A percentile compares a stretch with the other conserved stretches of the same genome.
These are phyloP conservation scores for Gymnogyps californianus DNA, from an alignment of 2,113 vertebrate genomes.

Conservation along the genomic window DNA sequence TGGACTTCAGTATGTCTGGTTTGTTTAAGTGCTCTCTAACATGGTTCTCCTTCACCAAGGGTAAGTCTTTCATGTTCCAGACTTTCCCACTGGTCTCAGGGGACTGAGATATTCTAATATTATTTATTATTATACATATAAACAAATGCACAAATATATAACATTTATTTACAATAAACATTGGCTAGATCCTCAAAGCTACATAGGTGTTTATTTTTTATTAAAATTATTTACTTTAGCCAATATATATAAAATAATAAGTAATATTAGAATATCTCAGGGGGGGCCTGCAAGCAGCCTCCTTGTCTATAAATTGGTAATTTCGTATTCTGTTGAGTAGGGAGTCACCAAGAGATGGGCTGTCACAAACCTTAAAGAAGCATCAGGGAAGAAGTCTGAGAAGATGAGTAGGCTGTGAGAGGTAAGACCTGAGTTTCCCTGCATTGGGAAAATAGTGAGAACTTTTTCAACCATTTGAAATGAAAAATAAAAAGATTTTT, in stretches of 20 bases:
- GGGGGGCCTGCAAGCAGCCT: neutral
- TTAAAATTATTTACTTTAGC: neutral
- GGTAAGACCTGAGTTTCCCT: neutral
- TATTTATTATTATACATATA: neutral
- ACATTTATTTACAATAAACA: neutral
- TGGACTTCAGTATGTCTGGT: neutral
- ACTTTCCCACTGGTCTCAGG: neutral
- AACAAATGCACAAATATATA: neutral
- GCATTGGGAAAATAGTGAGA: neutral
- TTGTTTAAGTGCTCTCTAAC: neutral
- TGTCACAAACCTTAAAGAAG: neutral
- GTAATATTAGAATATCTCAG: neutral
- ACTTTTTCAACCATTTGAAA: neutral
- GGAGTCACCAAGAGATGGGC: neutral
- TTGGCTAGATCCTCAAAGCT: neutral
- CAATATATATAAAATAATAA: neutral
- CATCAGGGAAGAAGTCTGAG: neutral
- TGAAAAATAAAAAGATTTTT: neutral
- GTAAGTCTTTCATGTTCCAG: neutral
- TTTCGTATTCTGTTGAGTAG: neutral
- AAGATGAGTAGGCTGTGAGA: neutral
- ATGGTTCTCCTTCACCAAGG: neutral
- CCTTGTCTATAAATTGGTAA: neutral
- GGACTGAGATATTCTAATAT: neutral
- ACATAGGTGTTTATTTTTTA: neutral